Percentiles rank a stretch among this genome's conserved stretches.
phyloP scores from a whole-genome alignment of 2,797 vertebrate genomes.

The Bovichtus diacanthus region DNA sequence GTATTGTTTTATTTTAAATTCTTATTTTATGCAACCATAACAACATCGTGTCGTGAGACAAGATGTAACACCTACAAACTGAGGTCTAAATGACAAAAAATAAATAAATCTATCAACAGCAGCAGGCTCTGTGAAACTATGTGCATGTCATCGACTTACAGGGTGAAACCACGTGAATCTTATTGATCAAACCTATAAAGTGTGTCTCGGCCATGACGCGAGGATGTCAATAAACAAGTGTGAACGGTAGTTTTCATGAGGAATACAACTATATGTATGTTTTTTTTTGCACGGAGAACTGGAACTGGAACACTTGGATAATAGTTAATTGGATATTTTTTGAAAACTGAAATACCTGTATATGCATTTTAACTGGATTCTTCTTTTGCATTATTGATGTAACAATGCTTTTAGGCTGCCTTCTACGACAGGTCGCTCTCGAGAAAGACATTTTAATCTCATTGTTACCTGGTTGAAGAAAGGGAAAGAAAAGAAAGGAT shows the following conservation, averaged over 20 bases:
- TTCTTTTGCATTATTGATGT: background rate
- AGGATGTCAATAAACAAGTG: constrained; percentile 44
- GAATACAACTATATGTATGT: background rate
- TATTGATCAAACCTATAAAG: constrained; percentile 53
- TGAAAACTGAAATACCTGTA: background rate
- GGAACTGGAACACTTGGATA: background rate
- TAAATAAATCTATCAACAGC: background rate
- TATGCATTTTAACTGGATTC: background rate
- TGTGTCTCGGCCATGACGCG: background rate
- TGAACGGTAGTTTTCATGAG: background rate
- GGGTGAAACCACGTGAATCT: constrained; percentile 36
- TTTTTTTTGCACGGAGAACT: background rate
- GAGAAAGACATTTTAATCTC: background rate
- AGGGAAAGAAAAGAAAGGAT: background rate
- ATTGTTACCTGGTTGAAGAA: background rate
- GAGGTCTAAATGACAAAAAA: background rate
- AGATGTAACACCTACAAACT: background rate
- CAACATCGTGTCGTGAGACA: background rate
- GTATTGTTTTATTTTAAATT: background rate
- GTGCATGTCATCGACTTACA: constrained; percentile 17
- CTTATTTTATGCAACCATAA: background rate
- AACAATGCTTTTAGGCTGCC: background rate
- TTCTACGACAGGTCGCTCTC: background rate
- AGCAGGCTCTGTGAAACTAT: background rate
- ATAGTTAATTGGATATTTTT: background rate